Percentiles rank a stretch among this genome's conserved stretches.
These are phyloP conservation scores for Pseudomyrmex pallidus DNA, from an alignment of 1,140 invertebrate species.

Conservation along the genomic window DNA sequence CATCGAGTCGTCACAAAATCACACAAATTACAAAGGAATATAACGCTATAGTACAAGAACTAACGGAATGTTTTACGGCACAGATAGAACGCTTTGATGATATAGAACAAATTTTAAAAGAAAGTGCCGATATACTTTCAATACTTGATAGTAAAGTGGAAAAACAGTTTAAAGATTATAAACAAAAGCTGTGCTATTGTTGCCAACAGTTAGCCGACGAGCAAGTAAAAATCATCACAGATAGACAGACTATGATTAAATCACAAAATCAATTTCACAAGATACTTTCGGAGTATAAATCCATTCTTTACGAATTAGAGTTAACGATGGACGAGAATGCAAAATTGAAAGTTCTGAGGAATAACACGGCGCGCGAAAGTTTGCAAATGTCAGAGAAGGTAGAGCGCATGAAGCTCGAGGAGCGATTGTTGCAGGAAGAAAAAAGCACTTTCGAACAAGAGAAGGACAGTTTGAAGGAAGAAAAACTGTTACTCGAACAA, in stretches of 20 bases:
- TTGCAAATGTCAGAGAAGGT: constrained; percentile 26
- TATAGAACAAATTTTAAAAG: constrained; percentile 71
- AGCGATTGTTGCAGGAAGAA: background rate
- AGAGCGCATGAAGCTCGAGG: background rate
- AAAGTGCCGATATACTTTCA: constrained; percentile 67
- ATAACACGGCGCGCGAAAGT: constrained; percentile 57
- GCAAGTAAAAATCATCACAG: constrained; percentile 68
- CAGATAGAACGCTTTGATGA: constrained; percentile 63
- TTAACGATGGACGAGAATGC: constrained; percentile 72
- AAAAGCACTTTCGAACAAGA: constrained; percentile 45
- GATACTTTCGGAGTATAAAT: constrained; percentile 78
- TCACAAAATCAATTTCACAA: constrained; percentile 76
- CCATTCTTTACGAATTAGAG: constrained; percentile 73
- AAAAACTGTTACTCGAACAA: constrained; percentile 51
- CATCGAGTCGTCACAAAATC: constrained; percentile 73
- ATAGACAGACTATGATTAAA: constrained; percentile 73
- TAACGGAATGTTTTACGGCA: constrained; percentile 74
- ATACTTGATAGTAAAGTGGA: constrained; percentile 33
- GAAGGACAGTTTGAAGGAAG: constrained; percentile 22
- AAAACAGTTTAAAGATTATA: constrained; percentile 25
- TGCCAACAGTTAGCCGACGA: constrained; percentile 68
- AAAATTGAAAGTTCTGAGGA: constrained; percentile 63
- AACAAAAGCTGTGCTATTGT: constrained; percentile 62
- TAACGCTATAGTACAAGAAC: constrained; percentile 82
- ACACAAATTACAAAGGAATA: constrained; percentile 83